A percentile compares a stretch with the other conserved stretches of the same genome.
These are phyloP conservation scores for Schmidtea mediterranea DNA, from an alignment of 1,140 invertebrate species.

Conservation along the genomic window DNA sequence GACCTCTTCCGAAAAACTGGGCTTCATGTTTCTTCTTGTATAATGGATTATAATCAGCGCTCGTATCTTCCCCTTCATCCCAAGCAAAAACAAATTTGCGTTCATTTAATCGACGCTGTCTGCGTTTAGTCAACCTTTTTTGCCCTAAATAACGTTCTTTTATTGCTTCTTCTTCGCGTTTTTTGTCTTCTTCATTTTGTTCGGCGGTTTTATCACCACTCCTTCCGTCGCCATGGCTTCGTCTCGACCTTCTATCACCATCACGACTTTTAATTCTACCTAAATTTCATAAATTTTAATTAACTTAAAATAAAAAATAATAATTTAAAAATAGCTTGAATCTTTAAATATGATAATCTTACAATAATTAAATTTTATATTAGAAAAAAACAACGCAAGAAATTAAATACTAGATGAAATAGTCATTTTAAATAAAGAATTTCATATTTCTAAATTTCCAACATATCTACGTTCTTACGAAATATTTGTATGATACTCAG, in stretches of 20 bases:
- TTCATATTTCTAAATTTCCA: too few species aligned
- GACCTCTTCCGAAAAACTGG: slow-evolving; percentile 88
- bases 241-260: slow-evolving; percentile 13
- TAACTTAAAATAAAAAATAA: too few species aligned
- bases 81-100: slow-evolving; percentile 99
- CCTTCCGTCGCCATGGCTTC: slow-evolving; percentile 16
- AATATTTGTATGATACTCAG: too few species aligned
- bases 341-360: too few species aligned
- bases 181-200: slow-evolving; percentile 9
- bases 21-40: slow-evolving; percentile 80
- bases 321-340: too few species aligned
- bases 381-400: too few species aligned
- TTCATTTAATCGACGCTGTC: slow-evolving; percentile 66
- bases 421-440: too few species aligned
- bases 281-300: too few species aligned
- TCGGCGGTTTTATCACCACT: slow-evolving; percentile 19
- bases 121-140: slow-evolving; percentile 55
- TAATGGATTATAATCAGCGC: slow-evolving; percentile 77
- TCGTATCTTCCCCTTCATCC: slow-evolving; percentile 93
- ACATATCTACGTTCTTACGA: too few species aligned
- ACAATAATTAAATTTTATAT: too few species aligned
- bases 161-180: slow-evolving; percentile 5
- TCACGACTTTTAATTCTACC: slow-evolving; percentile 9
- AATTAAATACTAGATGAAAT: too few species aligned
- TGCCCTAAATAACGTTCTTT: slow-evolving; percentile 65